A percentile compares a stretch with the other conserved stretches of the same genome.
Evolutionary conservation across 2,113 vertebrate species (phyloP).

Genomic region (Peromyscus maniculatus): DNA sequence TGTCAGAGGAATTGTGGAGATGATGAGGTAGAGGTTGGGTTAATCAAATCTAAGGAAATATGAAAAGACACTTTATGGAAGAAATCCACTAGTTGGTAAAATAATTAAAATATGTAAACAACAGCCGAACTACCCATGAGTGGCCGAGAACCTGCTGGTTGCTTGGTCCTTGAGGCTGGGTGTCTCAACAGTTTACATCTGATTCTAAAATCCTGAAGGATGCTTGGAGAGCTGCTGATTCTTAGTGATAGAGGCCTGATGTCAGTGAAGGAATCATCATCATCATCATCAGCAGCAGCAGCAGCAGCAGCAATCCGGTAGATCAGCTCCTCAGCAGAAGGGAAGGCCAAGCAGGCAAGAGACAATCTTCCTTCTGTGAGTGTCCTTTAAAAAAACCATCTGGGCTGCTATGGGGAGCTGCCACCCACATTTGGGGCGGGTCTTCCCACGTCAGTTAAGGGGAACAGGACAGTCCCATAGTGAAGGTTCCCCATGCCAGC

Average conservation of each 20-base stretch:
- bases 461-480: not conserved
- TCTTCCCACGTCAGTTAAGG: not conserved
- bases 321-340: not conserved
- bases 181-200: not conserved
- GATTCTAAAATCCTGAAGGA: not conserved
- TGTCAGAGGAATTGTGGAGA: not conserved
- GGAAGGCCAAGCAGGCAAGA: not conserved
- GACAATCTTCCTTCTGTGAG: not conserved
- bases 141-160: not conserved
- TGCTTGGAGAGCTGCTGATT: not conserved
- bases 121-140: not conserved
- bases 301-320: not conserved
- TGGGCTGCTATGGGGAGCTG: not conserved
- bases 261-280: not conserved
- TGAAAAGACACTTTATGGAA: not conserved
- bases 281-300: not conserved
- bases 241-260: not conserved
- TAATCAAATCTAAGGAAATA: not conserved
- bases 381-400: not conserved
- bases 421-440: not conserved
- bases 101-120: not conserved
- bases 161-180: not conserved
- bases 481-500: not conserved
- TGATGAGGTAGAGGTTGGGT: not conserved
- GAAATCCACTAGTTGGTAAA: not conserved